Percentiles rank a stretch among this genome's conserved stretches.
phyloP scores from a whole-genome alignment of 2,888 invertebrate genomes.

The Subacronicta megacephala region DNA sequence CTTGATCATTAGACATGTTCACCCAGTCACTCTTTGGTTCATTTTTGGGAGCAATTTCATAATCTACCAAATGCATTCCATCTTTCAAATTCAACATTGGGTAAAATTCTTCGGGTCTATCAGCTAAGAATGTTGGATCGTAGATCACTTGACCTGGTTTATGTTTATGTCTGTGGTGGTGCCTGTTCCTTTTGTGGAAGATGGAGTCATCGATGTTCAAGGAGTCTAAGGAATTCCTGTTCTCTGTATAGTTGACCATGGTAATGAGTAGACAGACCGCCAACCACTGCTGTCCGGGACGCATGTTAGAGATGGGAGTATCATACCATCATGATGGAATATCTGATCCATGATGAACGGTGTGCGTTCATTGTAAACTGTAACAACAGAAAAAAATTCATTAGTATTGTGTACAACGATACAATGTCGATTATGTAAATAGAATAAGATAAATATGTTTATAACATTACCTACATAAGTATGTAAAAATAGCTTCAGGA shows the following conservation, averaged over 20 bases:
- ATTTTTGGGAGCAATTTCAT: slow-evolving; percentile 63
- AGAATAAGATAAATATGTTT: too few relatives aligned
- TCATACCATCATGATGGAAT: slow-evolving; percentile 76
- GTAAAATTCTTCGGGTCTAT: slow-evolving; percentile 62
- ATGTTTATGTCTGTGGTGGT: slow-evolving; percentile 81
- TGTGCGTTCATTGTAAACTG: slow-evolving; percentile 77
- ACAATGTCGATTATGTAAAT: too few relatives aligned
- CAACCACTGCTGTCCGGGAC: slow-evolving; percentile 77
- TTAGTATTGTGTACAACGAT: too few relatives aligned
- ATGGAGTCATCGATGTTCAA: slow-evolving; percentile 56
- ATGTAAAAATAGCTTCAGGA: too few relatives aligned
- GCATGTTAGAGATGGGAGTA: slow-evolving; percentile 74
- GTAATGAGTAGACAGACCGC: slow-evolving; percentile 74
- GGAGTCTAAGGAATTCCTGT: slow-evolving; percentile 69
- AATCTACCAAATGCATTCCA: slow-evolving; percentile 64
- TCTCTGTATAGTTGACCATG: slow-evolving; percentile 72
- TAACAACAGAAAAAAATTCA: slow-evolving; percentile 62
- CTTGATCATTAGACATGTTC: slow-evolving; percentile 80
- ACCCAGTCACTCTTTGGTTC: slow-evolving; percentile 75
- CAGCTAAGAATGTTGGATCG: slow-evolving; percentile 60
- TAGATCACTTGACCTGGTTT: slow-evolving; percentile 65
- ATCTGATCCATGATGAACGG: slow-evolving; percentile 71
- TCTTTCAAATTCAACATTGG: slow-evolving; percentile 65
- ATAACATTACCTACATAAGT: too few relatives aligned
- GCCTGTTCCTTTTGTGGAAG: slow-evolving; percentile 66